Evolutionary conservation across 2,888 invertebrate genomes (phyloP).

Genomic region (Petrophora chlorosata): DNA sequence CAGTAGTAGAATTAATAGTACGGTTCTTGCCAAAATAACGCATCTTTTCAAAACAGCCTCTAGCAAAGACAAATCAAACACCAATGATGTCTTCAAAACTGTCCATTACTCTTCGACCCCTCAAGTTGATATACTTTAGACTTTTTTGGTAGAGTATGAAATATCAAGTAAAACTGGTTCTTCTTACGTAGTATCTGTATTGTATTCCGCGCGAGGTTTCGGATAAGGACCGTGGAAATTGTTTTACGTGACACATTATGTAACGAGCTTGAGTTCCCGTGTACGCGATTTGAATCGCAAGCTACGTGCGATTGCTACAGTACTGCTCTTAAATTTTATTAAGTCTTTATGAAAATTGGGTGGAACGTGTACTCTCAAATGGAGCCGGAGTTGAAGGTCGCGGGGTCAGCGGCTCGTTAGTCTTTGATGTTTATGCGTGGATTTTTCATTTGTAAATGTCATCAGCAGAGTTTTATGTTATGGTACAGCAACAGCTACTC

Average conservation of each 20-base stretch:
- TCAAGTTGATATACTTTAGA: conserved; percentile 6
- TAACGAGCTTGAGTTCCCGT: conserved; percentile 47
- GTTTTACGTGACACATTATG: conserved; percentile 72
- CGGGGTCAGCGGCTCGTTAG: conserved; percentile 8
- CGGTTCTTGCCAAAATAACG: no score
- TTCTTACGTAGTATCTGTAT: conserved; percentile 40
- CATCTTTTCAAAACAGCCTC: no score
- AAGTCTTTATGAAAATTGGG: conserved; percentile 24
- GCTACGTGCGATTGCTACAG: conserved; percentile 27
- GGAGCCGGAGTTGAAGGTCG: background rate
- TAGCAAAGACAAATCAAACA: conserved; percentile 31
- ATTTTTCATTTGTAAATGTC: background rate
- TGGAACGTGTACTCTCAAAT: conserved; percentile 2
- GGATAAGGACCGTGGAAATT: conserved; percentile 68
- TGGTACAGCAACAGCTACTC: background rate
- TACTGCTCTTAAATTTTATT: conserved; percentile 25
- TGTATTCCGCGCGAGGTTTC: conserved; percentile 57
- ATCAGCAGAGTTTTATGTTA: background rate
- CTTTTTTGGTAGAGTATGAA: conserved; percentile 16
- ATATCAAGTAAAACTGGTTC: conserved; percentile 31
- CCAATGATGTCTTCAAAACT: conserved; percentile 27
- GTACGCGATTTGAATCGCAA: conserved; percentile 40
- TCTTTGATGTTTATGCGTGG: conserved; percentile 7
- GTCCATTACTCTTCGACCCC: conserved; percentile 25
- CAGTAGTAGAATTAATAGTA: no score